Base-by-base conservation (phyloP, 2,888 invertebrate species). In the Plebejus argus region DNA sequence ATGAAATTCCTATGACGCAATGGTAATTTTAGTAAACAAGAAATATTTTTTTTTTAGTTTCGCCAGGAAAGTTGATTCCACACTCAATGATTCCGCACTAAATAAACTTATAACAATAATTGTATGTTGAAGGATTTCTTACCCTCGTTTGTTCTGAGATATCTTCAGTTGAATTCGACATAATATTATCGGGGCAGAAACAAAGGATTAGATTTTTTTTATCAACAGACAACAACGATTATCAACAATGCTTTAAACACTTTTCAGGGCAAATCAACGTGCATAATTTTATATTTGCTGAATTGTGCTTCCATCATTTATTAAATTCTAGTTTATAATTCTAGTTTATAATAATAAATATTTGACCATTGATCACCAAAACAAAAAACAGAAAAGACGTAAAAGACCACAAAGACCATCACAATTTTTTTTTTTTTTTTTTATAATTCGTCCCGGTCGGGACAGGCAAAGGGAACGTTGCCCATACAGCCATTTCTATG, bases 131-230 rank as follows among this genome's bases (percentile, higher is more conserved):
- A 10, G 23, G 45, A 39, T 39, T 45, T n/a, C 10, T 77, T 77
- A 77, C 77, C 58, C 45, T 77, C 58, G 58, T 58, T 15, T 76
- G 76, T 28, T 77, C 77, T 10, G 72, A 45, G 58, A 72, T 72
- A 74, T 77, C 77, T 72, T 77, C 77, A 1, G 72, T 15, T 12
- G 76, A 76, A 76, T 76, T 70, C 6, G 77, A 77, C 58, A 72
- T 72, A 56, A 35, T 71, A 66, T 2, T 28, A 23, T 23, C 61
- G 28, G n/a, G 39, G 23, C 5, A 20, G n/a, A 33, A 66, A 76
- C 33, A 76, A 76, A 66, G 35, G 33, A 23, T 49, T 15, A 15
- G 23, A 23, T 53, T 74, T 74, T 53, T 18, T 53, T 20, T 6
- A n/a, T n/a, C n/a, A n/a, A n/a, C n/a, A n/a, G n/a, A n/a, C n/a